Conservation (phyloP, 2,888 invertebrate genomes). For the Zygothrica quintamaculata region DNA sequence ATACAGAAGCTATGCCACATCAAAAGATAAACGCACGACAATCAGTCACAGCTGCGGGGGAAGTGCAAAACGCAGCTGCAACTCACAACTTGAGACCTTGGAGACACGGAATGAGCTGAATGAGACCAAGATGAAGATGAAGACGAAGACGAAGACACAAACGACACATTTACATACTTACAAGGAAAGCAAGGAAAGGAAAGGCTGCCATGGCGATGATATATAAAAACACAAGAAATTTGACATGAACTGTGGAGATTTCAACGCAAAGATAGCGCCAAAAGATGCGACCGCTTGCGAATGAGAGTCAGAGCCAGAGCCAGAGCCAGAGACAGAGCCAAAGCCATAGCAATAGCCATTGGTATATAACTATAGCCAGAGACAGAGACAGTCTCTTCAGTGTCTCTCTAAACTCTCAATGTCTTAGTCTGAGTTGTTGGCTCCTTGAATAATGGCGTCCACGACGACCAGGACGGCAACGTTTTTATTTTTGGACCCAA, state of each 20-base stretch:
- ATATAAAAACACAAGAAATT: constrained; percentile 81
- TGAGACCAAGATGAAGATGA: not conserved
- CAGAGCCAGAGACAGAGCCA: constrained; percentile 10
- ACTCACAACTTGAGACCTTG: not conserved
- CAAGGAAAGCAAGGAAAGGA: constrained; percentile 72
- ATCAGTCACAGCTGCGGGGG: constrained; percentile 80
- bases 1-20: constrained; percentile 77
- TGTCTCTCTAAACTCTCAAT: constrained; percentile 12
- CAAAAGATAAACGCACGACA: constrained; percentile 79
- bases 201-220: constrained; percentile 67
- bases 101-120: not conserved
- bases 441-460: constrained; percentile 79
- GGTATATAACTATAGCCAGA: constrained; percentile 6
- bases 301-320: constrained; percentile 34
- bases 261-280: constrained; percentile 77
- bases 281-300: constrained; percentile 76
- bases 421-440: constrained; percentile 27
- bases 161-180: constrained; percentile 77
- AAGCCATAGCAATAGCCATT: constrained; percentile 7
- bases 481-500: constrained; percentile 51
- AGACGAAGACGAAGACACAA: constrained; percentile 34
- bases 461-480: constrained; percentile 57
- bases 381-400: constrained; percentile 4
- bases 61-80: constrained; percentile 68
- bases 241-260: constrained; percentile 79